Evolutionary conservation across 1,140 invertebrate genomes (phyloP).

Genomic region (Bombus pyrosoma): DNA sequence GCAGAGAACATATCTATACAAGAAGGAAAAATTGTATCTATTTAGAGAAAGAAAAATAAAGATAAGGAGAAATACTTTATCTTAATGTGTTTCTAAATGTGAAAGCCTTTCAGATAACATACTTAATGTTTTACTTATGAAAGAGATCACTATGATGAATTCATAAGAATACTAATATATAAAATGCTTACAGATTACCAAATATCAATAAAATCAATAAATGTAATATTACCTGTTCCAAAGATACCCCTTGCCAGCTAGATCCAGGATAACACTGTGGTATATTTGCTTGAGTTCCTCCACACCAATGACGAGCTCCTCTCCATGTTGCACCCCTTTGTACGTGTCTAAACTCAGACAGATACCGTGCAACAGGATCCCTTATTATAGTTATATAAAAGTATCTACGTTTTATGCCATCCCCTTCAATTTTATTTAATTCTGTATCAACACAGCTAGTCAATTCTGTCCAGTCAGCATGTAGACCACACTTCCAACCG

Average conservation of each 20-base stretch:
- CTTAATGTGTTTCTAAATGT: constrained; percentile 57
- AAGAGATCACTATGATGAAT: constrained; percentile 18
- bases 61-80: constrained; percentile 52
- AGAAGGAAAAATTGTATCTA: constrained; percentile 13
- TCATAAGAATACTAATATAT: neutral
- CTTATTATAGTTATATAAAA: constrained; percentile 98
- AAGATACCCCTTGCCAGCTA: constrained; percentile 86
- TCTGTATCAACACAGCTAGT: constrained; percentile 94
- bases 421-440: constrained; percentile 93
- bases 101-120: constrained; percentile 35
- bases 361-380: constrained; percentile 94
- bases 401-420: constrained; percentile 91
- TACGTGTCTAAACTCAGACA: constrained; percentile 98
- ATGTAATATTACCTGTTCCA: constrained; percentile 75
- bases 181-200: constrained; percentile 5
- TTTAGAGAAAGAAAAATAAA: constrained; percentile 11
- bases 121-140: constrained; percentile 13
- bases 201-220: neutral
- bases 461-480: constrained; percentile 99
- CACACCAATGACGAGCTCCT: constrained; percentile 93
- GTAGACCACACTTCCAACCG: constrained; percentile 99
- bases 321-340: constrained; percentile 99
- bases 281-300: constrained; percentile 90
- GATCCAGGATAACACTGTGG: constrained; percentile 90
- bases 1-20: neutral